A percentile compares a stretch with the other conserved stretches of the same genome.
These are phyloP conservation scores for Drosophila trapezifrons DNA, from an alignment of 1,140 invertebrate species.

Conservation along the genomic window DNA sequence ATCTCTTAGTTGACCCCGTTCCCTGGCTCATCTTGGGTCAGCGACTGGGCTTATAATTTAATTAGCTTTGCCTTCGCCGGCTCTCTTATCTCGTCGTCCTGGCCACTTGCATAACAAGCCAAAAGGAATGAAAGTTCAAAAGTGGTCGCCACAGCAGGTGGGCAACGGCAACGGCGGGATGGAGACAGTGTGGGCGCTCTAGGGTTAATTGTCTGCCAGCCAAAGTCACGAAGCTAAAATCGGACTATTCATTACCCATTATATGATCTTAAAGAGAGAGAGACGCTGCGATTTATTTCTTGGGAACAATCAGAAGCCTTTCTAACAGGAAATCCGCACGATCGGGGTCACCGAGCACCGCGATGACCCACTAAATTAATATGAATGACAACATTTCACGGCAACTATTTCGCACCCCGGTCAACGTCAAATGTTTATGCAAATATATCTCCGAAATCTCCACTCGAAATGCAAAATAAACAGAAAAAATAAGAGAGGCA, in stretches of 20 bases:
- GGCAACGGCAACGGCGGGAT: background rate
- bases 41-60: slow-evolving; percentile 72
- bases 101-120: slow-evolving; percentile 67
- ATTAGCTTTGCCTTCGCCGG: slow-evolving; percentile 61
- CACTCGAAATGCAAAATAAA: slow-evolving; percentile 54
- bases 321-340: slow-evolving; percentile 77
- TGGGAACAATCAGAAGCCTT: slow-evolving; percentile 66
- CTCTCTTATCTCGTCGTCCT: slow-evolving; percentile 48
- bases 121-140: slow-evolving; percentile 56
- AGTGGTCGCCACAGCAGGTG: slow-evolving; percentile 53
- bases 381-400: slow-evolving; percentile 72
- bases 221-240: slow-evolving; percentile 68
- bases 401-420: slow-evolving; percentile 70
- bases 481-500: background rate
- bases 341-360: slow-evolving; percentile 55
- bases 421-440: slow-evolving; percentile 68
- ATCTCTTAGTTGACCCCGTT: slow-evolving; percentile 36
- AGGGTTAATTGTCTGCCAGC: slow-evolving; percentile 77
- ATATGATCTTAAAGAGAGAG: slow-evolving; percentile 17
- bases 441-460: slow-evolving; percentile 60
- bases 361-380: slow-evolving; percentile 71
- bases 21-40: slow-evolving; percentile 35
- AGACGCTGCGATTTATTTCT: slow-evolving; percentile 16
- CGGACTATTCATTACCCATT: slow-evolving; percentile 63
- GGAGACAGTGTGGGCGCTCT: slow-evolving; percentile 23